These are phyloP conservation scores for Hirtodrosophila duncani DNA, from an alignment of 2,888 invertebrate species.

Conservation along the genomic window DNA sequence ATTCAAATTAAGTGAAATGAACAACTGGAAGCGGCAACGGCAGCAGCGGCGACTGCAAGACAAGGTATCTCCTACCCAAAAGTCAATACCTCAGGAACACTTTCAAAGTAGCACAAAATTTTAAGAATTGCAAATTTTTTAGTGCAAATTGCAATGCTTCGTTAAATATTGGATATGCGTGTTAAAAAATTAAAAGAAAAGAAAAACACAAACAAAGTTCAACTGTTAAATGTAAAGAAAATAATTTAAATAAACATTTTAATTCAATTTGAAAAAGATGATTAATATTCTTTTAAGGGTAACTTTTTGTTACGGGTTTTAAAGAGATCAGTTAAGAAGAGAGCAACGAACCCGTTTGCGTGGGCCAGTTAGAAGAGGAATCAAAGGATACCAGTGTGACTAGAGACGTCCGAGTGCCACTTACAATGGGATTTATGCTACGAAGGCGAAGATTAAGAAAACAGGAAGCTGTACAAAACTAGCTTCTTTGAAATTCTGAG, in stretches of 20 bases:
- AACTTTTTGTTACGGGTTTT: too few relatives aligned
- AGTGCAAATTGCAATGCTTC: conserved; percentile 22
- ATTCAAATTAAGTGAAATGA: conserved; percentile 31
- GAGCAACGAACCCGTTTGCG: too few relatives aligned
- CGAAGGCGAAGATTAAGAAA: too few relatives aligned
- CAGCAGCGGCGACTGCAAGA: conserved; percentile 33
- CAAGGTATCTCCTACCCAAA: conserved; percentile 45
- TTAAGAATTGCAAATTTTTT: too few relatives aligned
- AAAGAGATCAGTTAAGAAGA: too few relatives aligned
- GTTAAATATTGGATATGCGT: conserved; percentile 26
- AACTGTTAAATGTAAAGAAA: conserved; percentile 55
- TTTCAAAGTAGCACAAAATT: conserved; percentile 42
- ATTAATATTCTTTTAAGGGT: too few relatives aligned
- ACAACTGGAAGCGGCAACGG: conserved; percentile 39
- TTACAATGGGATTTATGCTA: too few relatives aligned
- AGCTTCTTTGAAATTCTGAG: too few relatives aligned
- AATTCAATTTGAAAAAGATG: conserved; percentile 26
- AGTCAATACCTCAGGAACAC: conserved; percentile 55
- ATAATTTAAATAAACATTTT: conserved; percentile 34
- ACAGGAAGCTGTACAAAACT: too few relatives aligned
- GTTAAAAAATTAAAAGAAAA: conserved; percentile 31
- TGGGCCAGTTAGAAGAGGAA: too few relatives aligned
- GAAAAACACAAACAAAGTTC: conserved; percentile 60
- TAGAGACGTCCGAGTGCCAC: too few relatives aligned
- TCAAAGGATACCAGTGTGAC: too few relatives aligned